Evolutionary conservation across 1,140 invertebrate species (phyloP), one percentile per base, ranked within the genome.

Genomic region (Drosophila pectinifera): DNA sequence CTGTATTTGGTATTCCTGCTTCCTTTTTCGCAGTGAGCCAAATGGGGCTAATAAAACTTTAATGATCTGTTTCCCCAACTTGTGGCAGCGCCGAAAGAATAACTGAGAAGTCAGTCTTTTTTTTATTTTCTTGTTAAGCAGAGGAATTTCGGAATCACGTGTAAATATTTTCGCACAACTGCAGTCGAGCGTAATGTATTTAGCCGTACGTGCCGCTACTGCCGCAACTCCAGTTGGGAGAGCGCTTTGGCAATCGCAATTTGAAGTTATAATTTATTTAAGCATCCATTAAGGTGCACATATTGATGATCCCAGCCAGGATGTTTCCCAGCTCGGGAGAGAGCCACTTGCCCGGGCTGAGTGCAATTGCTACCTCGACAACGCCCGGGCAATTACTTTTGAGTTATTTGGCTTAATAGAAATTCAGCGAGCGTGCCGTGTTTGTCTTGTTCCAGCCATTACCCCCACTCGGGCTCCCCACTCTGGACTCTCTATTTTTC

Each of bases 181-280:
- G 85, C 85, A 90, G 65, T 61, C 38, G 77, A 73, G 85, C 56
- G 85, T 76, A 89, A 84, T 90, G 80, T 90, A 78, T 89, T 89
- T 89, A 90, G 77, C 58, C 46, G 85, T 80, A 88, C 85, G 84
- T 88, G 84, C 77, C 78, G 24, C 61, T 26, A 11, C 41, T 69
- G 41, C 56, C 34, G 31, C 39, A 59, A 42, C 41, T 57, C 20
- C 28, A 38, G 65, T 69, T 69, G 38, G 65, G 18, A 42, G 38
- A 55, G n/a, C 45, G 48, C 42, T 56, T 53, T 31, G 53, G 68
- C 84, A 89, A 90, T 89, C 85, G 84, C 81, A 89, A 89, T 89
- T 89, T 89, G 69, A 78, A 90, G 84, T 89, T 89, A 89, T 89
- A 88, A 89, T 84, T 89, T 89, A 89, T 89, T 89, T 85, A 89